Evolutionary conservation across 2,113 vertebrate genomes (phyloP).

Genomic region (Cinclus cinclus): DNA sequence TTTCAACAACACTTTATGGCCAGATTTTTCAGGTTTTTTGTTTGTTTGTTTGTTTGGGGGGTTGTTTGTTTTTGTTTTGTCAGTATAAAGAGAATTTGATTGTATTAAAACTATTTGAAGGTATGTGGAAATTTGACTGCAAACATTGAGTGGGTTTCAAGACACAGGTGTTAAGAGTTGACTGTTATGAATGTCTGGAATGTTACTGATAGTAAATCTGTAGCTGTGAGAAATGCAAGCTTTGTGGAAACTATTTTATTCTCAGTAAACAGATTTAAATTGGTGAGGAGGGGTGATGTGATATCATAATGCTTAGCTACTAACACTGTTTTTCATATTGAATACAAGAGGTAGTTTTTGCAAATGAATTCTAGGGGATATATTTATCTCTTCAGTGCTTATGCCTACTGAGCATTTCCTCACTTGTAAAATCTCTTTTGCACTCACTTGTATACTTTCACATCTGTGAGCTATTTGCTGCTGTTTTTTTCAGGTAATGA

Average conservation of each 20-base stretch:
- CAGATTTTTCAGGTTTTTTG: neutral
- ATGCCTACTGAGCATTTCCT: neutral
- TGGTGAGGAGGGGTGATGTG: too few species aligned
- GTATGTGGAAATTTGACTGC: neutral
- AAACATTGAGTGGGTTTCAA: neutral
- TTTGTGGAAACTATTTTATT: neutral
- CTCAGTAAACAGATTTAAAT: neutral
- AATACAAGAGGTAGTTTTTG: neutral
- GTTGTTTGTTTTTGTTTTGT: neutral
- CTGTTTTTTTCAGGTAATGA: neutral
- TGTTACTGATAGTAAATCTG: neutral
- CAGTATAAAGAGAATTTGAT: neutral
- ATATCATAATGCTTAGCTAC: neutral
- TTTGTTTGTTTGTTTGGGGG: too few species aligned
- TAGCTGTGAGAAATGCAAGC: neutral
- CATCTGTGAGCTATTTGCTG: neutral
- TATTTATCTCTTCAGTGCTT: neutral
- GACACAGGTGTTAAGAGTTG: neutral
- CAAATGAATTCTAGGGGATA: neutral
- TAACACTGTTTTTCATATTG: neutral
- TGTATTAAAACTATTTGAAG: neutral
- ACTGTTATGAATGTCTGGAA: neutral
- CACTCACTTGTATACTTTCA: neutral
- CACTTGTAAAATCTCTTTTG: neutral
- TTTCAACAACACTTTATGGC: neutral